A percentile compares a stretch with the other conserved stretches of the same genome.
These are phyloP conservation scores for Stomatorhinus ivindoensis DNA, from an alignment of 2,113 vertebrate species.

Conservation along the genomic window DNA sequence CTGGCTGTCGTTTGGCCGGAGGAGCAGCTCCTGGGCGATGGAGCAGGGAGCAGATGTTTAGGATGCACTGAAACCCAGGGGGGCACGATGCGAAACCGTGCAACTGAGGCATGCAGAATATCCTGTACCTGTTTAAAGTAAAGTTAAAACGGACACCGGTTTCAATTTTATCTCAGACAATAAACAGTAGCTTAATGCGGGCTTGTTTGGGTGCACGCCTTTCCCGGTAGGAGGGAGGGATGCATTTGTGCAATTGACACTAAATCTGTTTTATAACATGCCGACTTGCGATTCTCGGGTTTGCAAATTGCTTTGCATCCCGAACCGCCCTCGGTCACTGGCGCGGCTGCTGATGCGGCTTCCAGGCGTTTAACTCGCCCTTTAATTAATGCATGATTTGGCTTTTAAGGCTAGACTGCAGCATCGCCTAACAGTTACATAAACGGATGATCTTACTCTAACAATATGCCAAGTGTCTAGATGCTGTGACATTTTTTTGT, in stretches of 20 bases:
- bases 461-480: neutral
- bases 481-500: neutral
- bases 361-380: neutral
- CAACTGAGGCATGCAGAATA: neutral
- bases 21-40: neutral
- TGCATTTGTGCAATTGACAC: neutral
- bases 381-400: neutral
- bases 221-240: neutral
- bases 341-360: neutral
- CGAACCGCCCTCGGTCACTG: neutral
- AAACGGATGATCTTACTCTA: neutral
- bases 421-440: neutral
- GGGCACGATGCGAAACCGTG: neutral
- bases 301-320: neutral
- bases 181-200: neutral
- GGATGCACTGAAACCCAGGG: neutral
- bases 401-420: neutral
- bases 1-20: constrained; percentile 6
- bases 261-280: neutral
- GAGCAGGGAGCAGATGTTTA: neutral
- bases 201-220: neutral
- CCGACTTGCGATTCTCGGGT: neutral
- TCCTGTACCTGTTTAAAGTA: neutral
- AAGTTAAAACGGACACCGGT: neutral
- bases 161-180: neutral